Evolutionary conservation across 2,888 invertebrate genomes (phyloP).

Genomic region (Pandemis heparana): DNA sequence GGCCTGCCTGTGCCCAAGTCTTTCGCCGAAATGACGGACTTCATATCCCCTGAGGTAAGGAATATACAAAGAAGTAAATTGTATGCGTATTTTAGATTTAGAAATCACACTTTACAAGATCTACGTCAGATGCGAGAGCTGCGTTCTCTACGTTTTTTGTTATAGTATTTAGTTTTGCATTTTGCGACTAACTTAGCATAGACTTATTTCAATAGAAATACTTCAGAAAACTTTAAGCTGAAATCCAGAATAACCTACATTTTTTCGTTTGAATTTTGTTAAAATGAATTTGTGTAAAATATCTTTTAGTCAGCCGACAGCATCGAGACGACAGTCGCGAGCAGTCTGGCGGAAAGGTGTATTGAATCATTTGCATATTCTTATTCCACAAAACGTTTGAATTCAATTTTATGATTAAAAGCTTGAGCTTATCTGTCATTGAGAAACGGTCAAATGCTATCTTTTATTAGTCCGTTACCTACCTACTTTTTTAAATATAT

Average conservation of each 20-base stretch:
- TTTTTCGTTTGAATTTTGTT: background rate
- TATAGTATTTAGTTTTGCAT: background rate
- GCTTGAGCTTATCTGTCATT: background rate
- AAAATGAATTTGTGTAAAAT: conserved; percentile 8
- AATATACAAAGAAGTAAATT: no score
- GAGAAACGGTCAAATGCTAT: conserved; percentile 8
- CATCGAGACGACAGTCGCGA: conserved; percentile 11
- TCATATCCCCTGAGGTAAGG: conserved; percentile 87
- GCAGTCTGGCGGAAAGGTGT: conserved; percentile 27
- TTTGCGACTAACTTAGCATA: background rate
- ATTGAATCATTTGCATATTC: conserved; percentile 25
- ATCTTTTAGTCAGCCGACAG: conserved; percentile 18
- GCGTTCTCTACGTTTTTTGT: no score
- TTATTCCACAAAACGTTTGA: conserved; percentile 15
- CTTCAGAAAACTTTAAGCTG: background rate
- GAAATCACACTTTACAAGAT: background rate
- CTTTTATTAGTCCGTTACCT: no score
- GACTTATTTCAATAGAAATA: background rate
- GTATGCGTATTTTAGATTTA: no score
- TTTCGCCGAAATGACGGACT: conserved; percentile 90
- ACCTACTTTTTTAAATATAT: no score
- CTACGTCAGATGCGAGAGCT: no score
- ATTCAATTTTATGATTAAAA: background rate
- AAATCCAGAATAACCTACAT: background rate
- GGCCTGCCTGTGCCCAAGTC: conserved; percentile 88